Base-by-base conservation (phyloP, 1,140 invertebrate genomes). In the Drosophila santomea region DNA sequence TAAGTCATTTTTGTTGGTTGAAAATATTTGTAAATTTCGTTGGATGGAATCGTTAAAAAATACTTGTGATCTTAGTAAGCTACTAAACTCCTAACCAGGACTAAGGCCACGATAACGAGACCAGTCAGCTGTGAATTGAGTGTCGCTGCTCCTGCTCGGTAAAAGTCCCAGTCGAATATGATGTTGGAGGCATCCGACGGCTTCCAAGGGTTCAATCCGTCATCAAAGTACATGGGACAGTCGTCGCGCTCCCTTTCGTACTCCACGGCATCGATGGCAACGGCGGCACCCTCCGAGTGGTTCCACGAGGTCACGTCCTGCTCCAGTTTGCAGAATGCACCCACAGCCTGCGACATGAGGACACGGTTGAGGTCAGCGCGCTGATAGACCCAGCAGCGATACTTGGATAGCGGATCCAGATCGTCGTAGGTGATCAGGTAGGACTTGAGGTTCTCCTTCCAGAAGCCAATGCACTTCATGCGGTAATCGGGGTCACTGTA, bases 331-430 rank as follows among this genome's bases (percentile, higher is more conserved):
- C 98, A 99, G 79, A 96, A 98, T 1, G 98, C 96, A 23, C 98
- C 98, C 35, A 98, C 94, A 12, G 98, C 96, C 61, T 97, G 96
- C 3, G 97, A 98, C 96, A 98, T 97, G 2, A 97, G 93, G 17
- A 98, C 94, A 67, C 92, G 88, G 86, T 99, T 99, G 72, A 99
- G 95, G 94, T 99, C 98, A 25, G 97, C 96, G 83, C 98, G 94
- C 91, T 99, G 98, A 93, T 99, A 99, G 0, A 99, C 98, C 98
- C 98, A 99, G 92, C 98, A 99, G 79, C 98, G 95, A 92, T 99
- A 99, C 93, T 96, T 97, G 14, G 97, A 98, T 78, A 98, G 97
- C 0, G 98, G 97, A 94, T 99, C 98, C 72, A 99, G 93, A 90
- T 98, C 97, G 92, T 99, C 98, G 92, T 97, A 99, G 0, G 98